phyloP scores from a whole-genome alignment of 2,888 invertebrate species.

The Eupelmus urozonus region DNA sequence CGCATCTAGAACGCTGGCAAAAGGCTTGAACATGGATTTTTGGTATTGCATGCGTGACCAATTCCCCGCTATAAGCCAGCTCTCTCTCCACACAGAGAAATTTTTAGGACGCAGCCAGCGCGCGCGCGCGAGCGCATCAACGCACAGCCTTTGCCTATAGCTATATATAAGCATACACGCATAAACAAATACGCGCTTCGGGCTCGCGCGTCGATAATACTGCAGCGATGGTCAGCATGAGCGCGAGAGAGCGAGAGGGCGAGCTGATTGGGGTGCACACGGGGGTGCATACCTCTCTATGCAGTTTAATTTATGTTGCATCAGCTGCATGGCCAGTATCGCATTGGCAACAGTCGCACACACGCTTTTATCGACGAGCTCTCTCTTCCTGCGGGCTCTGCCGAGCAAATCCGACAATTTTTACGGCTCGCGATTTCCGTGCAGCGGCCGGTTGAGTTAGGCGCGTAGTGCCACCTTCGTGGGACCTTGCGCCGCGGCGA shows the following conservation, averaged over 20 bases:
- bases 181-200: slow-evolving; percentile 10
- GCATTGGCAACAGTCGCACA: slow-evolving; percentile 52
- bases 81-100: too few species aligned
- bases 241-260: background rate
- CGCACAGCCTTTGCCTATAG: background rate
- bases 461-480: background rate
- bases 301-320: slow-evolving; percentile 61
- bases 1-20: too few species aligned
- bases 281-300: slow-evolving; percentile 35
- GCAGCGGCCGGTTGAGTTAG: background rate
- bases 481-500: background rate
- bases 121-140: background rate
- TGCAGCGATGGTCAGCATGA: slow-evolving; percentile 10
- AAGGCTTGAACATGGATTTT: too few species aligned
- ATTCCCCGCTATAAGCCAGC: too few species aligned
- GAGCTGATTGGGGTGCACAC: slow-evolving; percentile 42
- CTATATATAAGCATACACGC: slow-evolving; percentile 2
- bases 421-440: too few species aligned
- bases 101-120: too few species aligned
- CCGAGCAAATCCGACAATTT: too few species aligned
- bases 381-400: background rate
- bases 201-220: slow-evolving; percentile 54
- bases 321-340: slow-evolving; percentile 52
- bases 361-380: slow-evolving; percentile 32
- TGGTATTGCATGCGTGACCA: too few species aligned